Evolutionary conservation across 2,113 vertebrate genomes (phyloP), one percentile per base, ranked within the genome.

Genomic region (Pluvialis apricaria): DNA sequence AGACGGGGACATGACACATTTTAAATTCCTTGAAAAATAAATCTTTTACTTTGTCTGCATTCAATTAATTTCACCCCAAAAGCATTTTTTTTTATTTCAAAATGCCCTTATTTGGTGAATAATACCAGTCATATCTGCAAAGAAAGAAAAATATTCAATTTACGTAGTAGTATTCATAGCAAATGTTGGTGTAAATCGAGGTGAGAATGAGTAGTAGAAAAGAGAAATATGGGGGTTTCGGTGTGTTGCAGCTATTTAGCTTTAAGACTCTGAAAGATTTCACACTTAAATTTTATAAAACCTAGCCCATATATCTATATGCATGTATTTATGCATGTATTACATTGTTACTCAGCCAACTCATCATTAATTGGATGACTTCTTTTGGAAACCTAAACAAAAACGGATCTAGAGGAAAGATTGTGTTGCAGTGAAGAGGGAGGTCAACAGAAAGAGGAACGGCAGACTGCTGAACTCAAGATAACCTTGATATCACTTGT

Each of bases 391-490:
- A 65, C 7, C 8, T 47, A 52, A 91, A 73, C 20, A 51, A 70
- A 88, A 81, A 17, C 0, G 0, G 7, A 3, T 81, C 72, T 52
- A 65, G 29, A 81, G 69, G 26, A 89, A 81, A 32, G 8, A 73
- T 6, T 25, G 10, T 47, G 49, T 86, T 86, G 32, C 60, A 83
- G 7, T 80, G 72, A 72, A 73, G 54, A 73, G 7, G 29, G 81
- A 86, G 47, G 71, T 88, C 80, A 92, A 36, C 47, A 36, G n/a
- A 68, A 86, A 95, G 70, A 75, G 47, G 71, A 86, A 51, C 0
- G 6, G 29, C 77, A 78, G n/a, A 61, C 14, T 83, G 72, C 62
- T 91, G 92, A 96, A 83, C 84, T 69, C 77, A 55, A 52, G 84
- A 57, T 86, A 89, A 86, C 72, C 68, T 84, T 84, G 72, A 26